Percentiles rank a stretch among this genome's conserved stretches.
These are phyloP conservation scores for Mola mola DNA, from an alignment of 2,113 vertebrate species.

Conservation along the genomic window DNA sequence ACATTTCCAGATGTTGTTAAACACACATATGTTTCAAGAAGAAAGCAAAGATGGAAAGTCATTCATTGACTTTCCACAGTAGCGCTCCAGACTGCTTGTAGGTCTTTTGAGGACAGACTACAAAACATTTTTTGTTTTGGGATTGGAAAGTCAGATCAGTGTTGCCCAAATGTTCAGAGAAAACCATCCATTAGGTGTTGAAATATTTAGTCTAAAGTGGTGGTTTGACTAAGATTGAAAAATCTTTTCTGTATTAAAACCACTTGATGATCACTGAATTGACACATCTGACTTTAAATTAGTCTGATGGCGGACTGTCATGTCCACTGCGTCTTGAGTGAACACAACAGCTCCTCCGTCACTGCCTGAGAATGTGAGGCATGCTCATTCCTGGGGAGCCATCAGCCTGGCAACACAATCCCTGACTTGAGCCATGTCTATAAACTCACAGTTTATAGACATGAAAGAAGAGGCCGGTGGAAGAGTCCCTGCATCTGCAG, in stretches of 20 bases:
- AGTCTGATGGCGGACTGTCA: neutral
- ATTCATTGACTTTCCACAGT: neutral
- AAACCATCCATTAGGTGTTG: no score
- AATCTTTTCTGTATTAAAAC: no score
- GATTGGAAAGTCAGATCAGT: no score
- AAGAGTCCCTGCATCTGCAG: neutral
- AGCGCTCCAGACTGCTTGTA: neutral
- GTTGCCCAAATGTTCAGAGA: no score
- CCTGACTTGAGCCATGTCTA: constrained; percentile 43
- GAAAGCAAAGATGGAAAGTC: neutral
- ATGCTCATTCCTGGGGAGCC: constrained; percentile 39
- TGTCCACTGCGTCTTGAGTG: neutral
- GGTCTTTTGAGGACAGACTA: no score
- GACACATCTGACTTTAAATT: neutral
- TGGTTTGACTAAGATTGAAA: neutral
- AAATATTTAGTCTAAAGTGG: neutral
- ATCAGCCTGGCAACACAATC: constrained; percentile 37
- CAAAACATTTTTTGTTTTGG: no score
- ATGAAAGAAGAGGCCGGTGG: constrained; percentile 16
- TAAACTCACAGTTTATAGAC: constrained; percentile 14
- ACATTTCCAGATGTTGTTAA: constrained; percentile 13
- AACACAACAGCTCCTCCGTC: constrained; percentile 5
- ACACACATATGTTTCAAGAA: neutral
- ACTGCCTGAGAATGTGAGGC: constrained; percentile 58
- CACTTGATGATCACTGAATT: neutral